Evolutionary conservation across 1,140 invertebrate species (phyloP).

Genomic region (Dryas iulia): DNA sequence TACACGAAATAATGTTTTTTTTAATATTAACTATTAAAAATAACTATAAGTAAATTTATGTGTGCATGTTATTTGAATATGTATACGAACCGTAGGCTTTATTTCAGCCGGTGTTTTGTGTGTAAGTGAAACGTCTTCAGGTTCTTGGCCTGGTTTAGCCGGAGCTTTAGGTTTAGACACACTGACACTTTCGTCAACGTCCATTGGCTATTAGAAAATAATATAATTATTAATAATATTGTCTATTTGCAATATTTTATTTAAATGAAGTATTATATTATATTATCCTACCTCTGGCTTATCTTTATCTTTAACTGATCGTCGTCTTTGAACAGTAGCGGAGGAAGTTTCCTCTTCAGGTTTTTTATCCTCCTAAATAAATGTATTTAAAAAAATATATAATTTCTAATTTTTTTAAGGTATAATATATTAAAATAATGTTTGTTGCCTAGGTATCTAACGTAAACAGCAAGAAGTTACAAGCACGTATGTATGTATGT

Average conservation of each 20-base stretch:
- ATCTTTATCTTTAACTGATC: slow-evolving; percentile 69
- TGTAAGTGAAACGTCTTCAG: slow-evolving; percentile 72
- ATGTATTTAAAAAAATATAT: slow-evolving; percentile 8
- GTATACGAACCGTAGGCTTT: slow-evolving; percentile 69
- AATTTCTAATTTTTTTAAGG: neutral
- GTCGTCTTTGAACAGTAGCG: slow-evolving; percentile 58
- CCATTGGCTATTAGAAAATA: slow-evolving; percentile 64
- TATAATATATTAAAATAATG: no score
- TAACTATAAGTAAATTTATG: neutral
- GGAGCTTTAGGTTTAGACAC: slow-evolving; percentile 63
- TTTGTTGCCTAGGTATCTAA: no score
- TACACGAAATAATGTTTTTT: slow-evolving; percentile 39
- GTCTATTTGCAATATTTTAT: neutral
- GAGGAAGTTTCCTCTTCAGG: slow-evolving; percentile 64
- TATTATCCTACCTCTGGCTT: slow-evolving; percentile 61
- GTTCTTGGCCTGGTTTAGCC: slow-evolving; percentile 58
- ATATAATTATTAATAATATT: slow-evolving; percentile 25
- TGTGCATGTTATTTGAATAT: neutral
- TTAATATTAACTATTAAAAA: neutral
- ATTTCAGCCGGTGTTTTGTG: slow-evolving; percentile 74
- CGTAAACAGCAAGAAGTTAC: neutral
- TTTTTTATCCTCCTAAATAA: slow-evolving; percentile 65
- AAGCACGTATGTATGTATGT: neutral
- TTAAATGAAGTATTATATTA: neutral
- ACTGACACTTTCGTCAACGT: slow-evolving; percentile 67